These are phyloP conservation scores for Parnassius apollo DNA, from an alignment of 2,888 invertebrate species.

Conservation along the genomic window DNA sequence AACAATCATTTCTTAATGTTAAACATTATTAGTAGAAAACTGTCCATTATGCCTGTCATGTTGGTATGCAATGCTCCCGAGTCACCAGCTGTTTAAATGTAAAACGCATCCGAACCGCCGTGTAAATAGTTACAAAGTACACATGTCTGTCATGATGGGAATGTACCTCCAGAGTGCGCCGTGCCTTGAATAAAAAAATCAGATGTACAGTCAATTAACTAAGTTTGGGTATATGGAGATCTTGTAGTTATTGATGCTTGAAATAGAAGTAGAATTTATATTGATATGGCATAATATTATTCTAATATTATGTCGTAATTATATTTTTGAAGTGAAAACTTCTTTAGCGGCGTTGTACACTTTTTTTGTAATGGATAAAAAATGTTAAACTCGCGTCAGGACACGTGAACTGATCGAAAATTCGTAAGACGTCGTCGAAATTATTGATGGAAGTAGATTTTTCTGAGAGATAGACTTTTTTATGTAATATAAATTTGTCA, in stretches of 20 bases:
- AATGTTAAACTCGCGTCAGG: no score
- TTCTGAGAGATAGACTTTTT: no score
- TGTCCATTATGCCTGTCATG: conserved; percentile 5
- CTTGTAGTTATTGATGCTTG: background rate
- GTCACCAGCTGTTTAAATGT: conserved; percentile 14
- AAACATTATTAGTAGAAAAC: conserved; percentile 9
- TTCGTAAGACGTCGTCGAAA: no score
- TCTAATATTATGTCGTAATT: no score
- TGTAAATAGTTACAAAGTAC: conserved; percentile 39
- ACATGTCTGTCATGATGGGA: conserved; percentile 48
- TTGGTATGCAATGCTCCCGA: background rate
- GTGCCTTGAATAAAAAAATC: conserved; percentile 52
- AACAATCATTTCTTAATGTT: background rate
- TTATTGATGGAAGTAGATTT: no score
- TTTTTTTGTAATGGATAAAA: no score
- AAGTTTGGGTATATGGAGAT: conserved; percentile 29
- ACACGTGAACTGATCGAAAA: no score
- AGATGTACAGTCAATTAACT: conserved; percentile 36
- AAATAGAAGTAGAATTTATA: no score
- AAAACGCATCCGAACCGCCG: conserved; percentile 24
- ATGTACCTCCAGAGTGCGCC: conserved; percentile 42
- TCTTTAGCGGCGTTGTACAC: no score
- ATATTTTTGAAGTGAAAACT: no score
- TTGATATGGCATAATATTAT: no score
- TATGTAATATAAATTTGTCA: no score